phyloP scores from a whole-genome alignment of 1,140 invertebrate species.

The Frieseomelitta varia region DNA sequence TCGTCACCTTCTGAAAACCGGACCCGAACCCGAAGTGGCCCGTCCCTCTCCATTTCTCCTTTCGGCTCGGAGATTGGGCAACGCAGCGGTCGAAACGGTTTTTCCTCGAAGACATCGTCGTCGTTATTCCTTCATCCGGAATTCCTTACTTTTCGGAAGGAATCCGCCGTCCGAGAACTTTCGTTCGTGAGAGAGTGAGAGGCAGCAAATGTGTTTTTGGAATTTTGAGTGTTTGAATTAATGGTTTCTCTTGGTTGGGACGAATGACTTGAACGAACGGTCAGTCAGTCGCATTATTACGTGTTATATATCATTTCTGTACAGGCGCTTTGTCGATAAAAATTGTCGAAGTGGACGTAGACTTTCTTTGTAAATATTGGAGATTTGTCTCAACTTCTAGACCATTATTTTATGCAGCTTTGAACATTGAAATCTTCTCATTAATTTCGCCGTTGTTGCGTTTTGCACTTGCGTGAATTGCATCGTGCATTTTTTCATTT shows the following conservation, averaged over 20 bases:
- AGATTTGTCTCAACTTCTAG: neutral
- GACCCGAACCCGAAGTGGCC: constrained; percentile 24
- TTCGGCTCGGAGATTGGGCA: constrained; percentile 26
- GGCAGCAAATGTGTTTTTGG: no score
- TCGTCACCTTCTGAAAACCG: constrained; percentile 59
- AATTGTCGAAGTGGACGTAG: neutral
- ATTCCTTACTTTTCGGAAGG: neutral
- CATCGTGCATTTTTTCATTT: no score
- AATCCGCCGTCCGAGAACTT: neutral
- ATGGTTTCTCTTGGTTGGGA: neutral
- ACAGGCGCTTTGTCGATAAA: no score
- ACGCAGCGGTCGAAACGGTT: constrained; percentile 7
- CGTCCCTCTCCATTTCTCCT: neutral
- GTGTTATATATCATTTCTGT: neutral
- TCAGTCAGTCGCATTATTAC: neutral
- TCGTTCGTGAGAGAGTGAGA: neutral
- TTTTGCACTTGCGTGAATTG: no score
- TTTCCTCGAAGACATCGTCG: neutral
- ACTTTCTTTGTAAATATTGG: neutral
- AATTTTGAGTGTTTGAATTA: neutral
- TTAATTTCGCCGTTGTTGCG: no score
- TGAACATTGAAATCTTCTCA: neutral
- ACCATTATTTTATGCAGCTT: neutral
- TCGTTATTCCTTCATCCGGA: neutral
- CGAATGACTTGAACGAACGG: neutral